phyloP scores from a whole-genome alignment of 2,113 vertebrate genomes.

The Meriones unguiculatus region DNA sequence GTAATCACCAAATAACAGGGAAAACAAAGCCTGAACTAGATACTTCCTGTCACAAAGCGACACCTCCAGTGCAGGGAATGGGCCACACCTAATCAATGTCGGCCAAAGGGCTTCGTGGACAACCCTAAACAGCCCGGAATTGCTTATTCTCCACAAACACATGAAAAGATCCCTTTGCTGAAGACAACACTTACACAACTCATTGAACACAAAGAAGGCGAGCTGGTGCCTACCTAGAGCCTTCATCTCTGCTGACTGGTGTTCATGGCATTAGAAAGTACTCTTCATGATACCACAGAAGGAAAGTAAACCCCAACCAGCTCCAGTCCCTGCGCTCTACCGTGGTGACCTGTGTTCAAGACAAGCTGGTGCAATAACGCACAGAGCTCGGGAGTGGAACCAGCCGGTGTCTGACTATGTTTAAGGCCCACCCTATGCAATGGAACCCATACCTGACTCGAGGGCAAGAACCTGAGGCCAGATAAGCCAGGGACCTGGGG shows the following conservation, averaged over 20 bases:
- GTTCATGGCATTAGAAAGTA: not conserved
- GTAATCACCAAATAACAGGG: not conserved
- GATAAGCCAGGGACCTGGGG: not conserved
- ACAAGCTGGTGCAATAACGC: not conserved
- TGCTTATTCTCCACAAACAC: not conserved
- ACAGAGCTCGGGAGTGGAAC: not conserved
- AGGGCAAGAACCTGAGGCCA: not conserved
- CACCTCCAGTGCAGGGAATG: not conserved
- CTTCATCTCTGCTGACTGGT: not conserved
- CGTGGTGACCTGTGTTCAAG: too few species aligned
- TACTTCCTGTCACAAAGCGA: not conserved
- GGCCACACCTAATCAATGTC: not conserved
- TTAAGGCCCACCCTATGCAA: not conserved
- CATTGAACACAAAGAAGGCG: not conserved
- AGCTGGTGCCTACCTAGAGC: not conserved
- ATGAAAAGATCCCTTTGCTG: not conserved
- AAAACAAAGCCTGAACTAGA: not conserved
- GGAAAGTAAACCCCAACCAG: not conserved
- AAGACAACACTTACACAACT: not conserved
- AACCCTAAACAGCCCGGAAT: not conserved
- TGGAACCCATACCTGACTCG: not conserved
- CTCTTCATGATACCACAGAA: not conserved
- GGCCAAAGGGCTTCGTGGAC: not conserved
- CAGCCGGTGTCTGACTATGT: not conserved
- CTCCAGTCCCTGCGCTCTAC: too few species aligned